Percentiles rank a stretch among this genome's conserved stretches.
Evolutionary conservation across 2,888 invertebrate genomes (phyloP).

Genomic region (Pseudolycoriella hygida): DNA sequence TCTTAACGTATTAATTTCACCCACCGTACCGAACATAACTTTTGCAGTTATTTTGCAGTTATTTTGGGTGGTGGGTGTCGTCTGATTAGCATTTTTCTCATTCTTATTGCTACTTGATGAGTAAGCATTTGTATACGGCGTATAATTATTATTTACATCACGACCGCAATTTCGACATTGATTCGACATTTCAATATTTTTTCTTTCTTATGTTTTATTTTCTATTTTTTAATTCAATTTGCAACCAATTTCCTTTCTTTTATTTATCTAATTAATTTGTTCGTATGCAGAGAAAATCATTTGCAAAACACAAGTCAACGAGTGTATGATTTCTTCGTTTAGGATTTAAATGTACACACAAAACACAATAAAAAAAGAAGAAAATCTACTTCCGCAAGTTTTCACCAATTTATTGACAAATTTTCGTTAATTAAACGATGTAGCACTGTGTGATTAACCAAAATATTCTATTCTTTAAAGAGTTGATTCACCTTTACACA

Average conservation of each 20-base stretch:
- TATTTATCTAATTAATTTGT: too few species aligned
- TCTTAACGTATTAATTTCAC: slow-evolving; percentile 54
- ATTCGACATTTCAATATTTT: slow-evolving; percentile 22
- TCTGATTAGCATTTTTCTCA: slow-evolving; percentile 10
- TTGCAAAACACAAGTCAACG: too few species aligned
- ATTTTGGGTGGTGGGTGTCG: not conserved
- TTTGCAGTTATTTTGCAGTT: slow-evolving; percentile 45
- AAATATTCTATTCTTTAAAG: slow-evolving; percentile 5
- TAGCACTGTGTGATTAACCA: too few species aligned
- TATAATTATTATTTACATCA: slow-evolving; percentile 30
- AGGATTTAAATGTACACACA: not conserved
- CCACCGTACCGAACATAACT: slow-evolving; percentile 54
- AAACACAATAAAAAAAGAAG: not conserved
- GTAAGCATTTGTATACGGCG: slow-evolving; percentile 27
- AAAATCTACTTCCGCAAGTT: too few species aligned
- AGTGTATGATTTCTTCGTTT: too few species aligned
- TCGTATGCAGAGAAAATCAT: too few species aligned
- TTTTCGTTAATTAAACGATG: too few species aligned
- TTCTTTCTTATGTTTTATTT: not conserved
- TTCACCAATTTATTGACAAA: too few species aligned
- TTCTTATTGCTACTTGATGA: slow-evolving; percentile 22
- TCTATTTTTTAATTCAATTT: not conserved
- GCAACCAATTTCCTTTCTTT: not conserved
- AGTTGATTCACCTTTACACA: slow-evolving; percentile 11
- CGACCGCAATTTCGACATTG: slow-evolving; percentile 30